Evolutionary conservation across 1,140 invertebrate species (phyloP).

Genomic region (Xylocopa sonorina): DNA sequence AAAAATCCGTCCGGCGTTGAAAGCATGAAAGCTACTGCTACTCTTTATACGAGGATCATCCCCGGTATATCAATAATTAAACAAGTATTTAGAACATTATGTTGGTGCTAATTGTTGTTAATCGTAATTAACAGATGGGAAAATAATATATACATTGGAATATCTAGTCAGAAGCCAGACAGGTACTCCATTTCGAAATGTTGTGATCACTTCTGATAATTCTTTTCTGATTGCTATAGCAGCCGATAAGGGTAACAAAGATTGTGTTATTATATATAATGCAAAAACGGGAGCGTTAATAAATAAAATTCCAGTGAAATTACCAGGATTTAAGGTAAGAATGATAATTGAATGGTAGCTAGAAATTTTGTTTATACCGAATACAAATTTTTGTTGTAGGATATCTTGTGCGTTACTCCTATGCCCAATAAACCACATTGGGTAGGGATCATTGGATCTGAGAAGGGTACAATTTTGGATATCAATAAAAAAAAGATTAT

Average conservation of each 20-base stretch:
- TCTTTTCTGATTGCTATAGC: conserved; percentile 89
- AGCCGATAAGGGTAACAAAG: conserved; percentile 91
- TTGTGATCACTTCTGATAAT: conserved; percentile 91
- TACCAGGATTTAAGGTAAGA: conserved; percentile 85
- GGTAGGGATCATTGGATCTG: conserved; percentile 93
- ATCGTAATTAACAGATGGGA: conserved; percentile 85
- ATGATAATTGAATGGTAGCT: no score
- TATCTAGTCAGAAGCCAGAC: conserved; percentile 87
- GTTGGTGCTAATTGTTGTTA: background rate
- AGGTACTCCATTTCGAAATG: conserved; percentile 86
- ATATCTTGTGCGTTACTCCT: conserved; percentile 86
- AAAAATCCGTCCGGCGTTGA: conserved; percentile 84
- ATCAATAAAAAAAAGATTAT: conserved; percentile 91
- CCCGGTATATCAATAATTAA: conserved; percentile 82
- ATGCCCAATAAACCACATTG: conserved; percentile 92
- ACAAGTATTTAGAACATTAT: background rate
- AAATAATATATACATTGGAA: conserved; percentile 90
- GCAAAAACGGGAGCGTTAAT: conserved; percentile 91
- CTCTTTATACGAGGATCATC: conserved; percentile 86
- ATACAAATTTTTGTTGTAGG: no score
- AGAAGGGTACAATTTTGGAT: conserved; percentile 94
- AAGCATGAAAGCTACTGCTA: conserved; percentile 84
- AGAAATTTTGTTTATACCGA: no score
- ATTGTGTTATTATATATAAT: conserved; percentile 92
- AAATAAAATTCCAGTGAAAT: conserved; percentile 88